phyloP scores from a whole-genome alignment of 2,113 vertebrate species.

The Zapus hudsonius region DNA sequence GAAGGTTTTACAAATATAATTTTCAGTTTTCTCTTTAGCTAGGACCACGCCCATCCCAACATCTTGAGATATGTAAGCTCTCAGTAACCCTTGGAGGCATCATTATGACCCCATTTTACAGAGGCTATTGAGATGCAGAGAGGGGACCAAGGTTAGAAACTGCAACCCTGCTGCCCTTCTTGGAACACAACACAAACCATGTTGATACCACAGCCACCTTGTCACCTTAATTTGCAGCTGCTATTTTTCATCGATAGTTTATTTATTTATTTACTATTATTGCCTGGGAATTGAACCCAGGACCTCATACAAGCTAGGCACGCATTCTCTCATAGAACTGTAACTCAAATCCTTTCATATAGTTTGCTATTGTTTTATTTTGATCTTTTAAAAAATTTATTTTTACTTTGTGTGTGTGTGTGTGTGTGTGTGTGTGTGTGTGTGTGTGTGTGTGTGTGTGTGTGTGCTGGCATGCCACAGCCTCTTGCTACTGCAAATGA shows the following conservation, averaged over 20 bases:
- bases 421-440: too few species aligned
- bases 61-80: not conserved
- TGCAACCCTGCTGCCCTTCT: conserved; percentile 1
- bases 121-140: not conserved
- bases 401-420: too few species aligned
- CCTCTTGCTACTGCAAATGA: too few species aligned
- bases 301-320: not conserved
- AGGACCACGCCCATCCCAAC: not conserved
- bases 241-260: not conserved
- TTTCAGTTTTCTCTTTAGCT: not conserved
- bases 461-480: too few species aligned
- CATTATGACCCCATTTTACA: not conserved
- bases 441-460: too few species aligned
- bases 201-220: not conserved
- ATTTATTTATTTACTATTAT: not conserved
- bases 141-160: not conserved
- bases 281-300: not conserved
- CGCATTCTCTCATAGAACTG: not conserved
- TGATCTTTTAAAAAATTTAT: too few species aligned
- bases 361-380: too few species aligned
- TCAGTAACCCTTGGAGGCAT: not conserved
- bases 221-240: not conserved
- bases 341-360: not conserved
- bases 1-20: not conserved
- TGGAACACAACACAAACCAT: not conserved